Evolutionary conservation across 2,888 invertebrate genomes (phyloP).

Genomic region (Pristionchus arcanus): DNA sequence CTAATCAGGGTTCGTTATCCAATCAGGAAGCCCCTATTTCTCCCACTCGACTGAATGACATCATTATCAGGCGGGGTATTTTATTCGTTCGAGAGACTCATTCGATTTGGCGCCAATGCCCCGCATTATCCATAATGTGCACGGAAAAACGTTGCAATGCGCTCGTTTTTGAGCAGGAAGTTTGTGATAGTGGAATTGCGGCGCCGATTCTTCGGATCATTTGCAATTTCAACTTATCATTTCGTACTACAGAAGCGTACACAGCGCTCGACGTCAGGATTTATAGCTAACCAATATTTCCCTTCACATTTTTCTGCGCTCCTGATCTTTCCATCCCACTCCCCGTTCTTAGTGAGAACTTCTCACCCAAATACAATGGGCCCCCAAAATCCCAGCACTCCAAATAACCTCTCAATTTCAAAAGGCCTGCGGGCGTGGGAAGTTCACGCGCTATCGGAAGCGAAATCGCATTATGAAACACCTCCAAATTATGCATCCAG

Average conservation of each 20-base stretch:
- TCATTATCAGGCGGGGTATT: background rate
- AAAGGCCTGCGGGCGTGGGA: slow-evolving; percentile 16
- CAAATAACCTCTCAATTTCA: background rate
- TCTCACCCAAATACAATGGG: background rate
- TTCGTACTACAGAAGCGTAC: no score
- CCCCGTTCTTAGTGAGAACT: background rate
- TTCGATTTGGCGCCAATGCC: background rate
- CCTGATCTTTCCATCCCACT: background rate
- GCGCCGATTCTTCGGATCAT: no score
- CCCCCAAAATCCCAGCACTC: background rate
- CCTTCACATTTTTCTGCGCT: background rate
- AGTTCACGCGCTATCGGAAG: background rate
- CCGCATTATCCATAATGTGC: background rate
- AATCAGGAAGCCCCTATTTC: slow-evolving; percentile 14
- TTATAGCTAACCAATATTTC: background rate
- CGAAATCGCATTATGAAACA: slow-evolving; percentile 11
- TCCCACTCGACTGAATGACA: background rate
- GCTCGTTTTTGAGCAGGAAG: background rate
- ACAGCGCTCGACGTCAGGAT: no score
- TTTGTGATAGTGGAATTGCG: background rate
- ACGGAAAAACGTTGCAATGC: background rate
- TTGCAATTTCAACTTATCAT: no score
- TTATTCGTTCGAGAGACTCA: background rate
- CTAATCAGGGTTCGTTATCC: background rate
- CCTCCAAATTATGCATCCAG: background rate